Conservation (phyloP, 2,797 vertebrate species). For the Intellagama lesueurii region DNA sequence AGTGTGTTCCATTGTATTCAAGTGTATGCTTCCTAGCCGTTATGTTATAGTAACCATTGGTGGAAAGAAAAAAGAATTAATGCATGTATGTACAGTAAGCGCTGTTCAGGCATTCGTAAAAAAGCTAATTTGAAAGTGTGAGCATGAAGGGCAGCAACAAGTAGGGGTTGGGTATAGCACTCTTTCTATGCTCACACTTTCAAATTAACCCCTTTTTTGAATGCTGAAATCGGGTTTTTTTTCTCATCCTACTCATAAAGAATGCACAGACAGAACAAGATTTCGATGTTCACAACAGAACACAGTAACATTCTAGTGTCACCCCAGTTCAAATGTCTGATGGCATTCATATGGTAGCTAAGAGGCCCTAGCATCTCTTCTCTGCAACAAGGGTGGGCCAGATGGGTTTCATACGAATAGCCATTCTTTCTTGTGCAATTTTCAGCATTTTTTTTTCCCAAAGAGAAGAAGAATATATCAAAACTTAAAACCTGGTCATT, state of each 20-base stretch:
- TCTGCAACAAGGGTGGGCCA: not conserved
- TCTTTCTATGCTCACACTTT: too few relatives aligned
- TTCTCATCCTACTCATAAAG: not conserved
- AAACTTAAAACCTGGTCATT: not conserved
- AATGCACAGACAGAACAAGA: not conserved
- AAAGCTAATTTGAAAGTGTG: too few relatives aligned
- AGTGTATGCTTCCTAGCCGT: not conserved
- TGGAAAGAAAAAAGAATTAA: too few relatives aligned
- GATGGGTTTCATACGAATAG: not conserved
- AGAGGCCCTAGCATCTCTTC: not conserved
- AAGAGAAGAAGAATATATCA: not conserved
- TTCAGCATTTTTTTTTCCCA: not conserved
- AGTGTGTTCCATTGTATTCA: too few relatives aligned
- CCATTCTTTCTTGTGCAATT: not conserved
- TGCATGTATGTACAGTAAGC: too few relatives aligned
- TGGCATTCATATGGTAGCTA: not conserved
- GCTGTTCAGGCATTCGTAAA: too few relatives aligned
- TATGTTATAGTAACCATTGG: not conserved
- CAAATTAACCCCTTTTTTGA: too few relatives aligned
- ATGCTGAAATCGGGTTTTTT: too few relatives aligned
- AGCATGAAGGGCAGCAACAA: too few relatives aligned
- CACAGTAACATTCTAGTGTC: too few relatives aligned
- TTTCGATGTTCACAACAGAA: not conserved
- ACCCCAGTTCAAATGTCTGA: too few relatives aligned
- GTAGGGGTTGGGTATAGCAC: too few relatives aligned